A percentile compares a stretch with the other conserved stretches of the same genome.
Evolutionary conservation across 2,888 invertebrate species (phyloP).

Genomic region (Seira ritae): DNA sequence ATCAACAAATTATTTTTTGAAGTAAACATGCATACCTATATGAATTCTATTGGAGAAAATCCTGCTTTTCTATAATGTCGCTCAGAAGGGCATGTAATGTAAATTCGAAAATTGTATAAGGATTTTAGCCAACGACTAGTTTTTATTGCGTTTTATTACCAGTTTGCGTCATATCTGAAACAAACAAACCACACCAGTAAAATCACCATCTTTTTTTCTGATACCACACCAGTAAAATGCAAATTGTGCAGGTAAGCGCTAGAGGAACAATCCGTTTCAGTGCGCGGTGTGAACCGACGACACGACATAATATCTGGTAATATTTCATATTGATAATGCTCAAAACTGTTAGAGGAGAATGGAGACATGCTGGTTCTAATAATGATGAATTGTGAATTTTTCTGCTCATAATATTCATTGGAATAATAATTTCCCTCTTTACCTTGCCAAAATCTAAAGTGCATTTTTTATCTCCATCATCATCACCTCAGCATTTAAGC

Average conservation of each 20-base stretch:
- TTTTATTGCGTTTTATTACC: too few species aligned
- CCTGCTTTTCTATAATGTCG: neutral
- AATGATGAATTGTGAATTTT: constrained; percentile 33
- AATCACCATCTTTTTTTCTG: too few species aligned
- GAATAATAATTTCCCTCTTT: neutral
- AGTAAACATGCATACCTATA: neutral
- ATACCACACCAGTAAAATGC: too few species aligned
- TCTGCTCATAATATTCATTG: constrained; percentile 17
- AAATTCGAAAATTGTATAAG: too few species aligned
- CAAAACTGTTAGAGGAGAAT: neutral
- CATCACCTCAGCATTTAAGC: neutral
- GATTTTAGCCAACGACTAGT: too few species aligned
- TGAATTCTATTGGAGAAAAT: neutral
- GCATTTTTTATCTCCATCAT: neutral
- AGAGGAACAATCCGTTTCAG: neutral
- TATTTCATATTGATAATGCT: neutral
- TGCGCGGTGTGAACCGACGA: neutral
- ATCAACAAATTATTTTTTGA: neutral
- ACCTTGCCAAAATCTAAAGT: constrained; percentile 1
- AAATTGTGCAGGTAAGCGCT: neutral
- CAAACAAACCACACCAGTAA: too few species aligned
- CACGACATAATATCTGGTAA: neutral
- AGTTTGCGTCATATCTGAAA: too few species aligned
- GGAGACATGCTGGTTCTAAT: constrained; percentile 21
- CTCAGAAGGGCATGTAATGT: too few species aligned